These are phyloP conservation scores for Laodelphax striatellus DNA, from an alignment of 1,140 invertebrate species.

Conservation along the genomic window DNA sequence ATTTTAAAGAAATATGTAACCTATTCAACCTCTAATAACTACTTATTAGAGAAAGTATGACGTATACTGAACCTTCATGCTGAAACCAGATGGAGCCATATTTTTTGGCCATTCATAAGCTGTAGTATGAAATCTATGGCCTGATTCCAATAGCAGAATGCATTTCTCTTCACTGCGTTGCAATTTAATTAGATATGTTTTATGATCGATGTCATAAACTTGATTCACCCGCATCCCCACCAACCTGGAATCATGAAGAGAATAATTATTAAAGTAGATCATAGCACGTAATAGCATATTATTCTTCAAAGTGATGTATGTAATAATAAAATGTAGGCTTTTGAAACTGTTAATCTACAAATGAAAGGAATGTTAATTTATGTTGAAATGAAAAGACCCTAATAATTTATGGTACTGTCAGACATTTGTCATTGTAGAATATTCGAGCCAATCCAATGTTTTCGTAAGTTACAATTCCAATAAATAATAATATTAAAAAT, in stretches of 20 bases:
- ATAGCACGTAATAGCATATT: background rate
- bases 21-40: conserved; percentile 59
- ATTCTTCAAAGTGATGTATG: background rate
- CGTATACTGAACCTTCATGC: conserved; percentile 72
- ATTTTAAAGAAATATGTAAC: too few species aligned
- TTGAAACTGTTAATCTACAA: too few species aligned
- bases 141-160: conserved; percentile 87
- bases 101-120: conserved; percentile 98
- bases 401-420: too few species aligned
- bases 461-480: too few species aligned
- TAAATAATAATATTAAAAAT: background rate
- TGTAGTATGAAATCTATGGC: conserved; percentile 85
- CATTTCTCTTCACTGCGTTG: conserved; percentile 72
- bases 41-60: background rate
- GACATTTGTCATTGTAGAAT: too few species aligned
- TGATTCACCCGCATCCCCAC: conserved; percentile 90
- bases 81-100: conserved; percentile 86
- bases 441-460: too few species aligned
- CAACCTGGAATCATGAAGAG: conserved; percentile 43
- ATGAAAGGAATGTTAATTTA: too few species aligned
- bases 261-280: too few species aligned
- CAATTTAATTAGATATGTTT: conserved; percentile 89
- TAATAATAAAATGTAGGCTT: too few species aligned
- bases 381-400: too few species aligned
- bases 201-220: conserved; percentile 95